Percentiles rank a stretch among this genome's conserved stretches.
Evolutionary conservation across 2,113 vertebrate genomes (phyloP).

Genomic region (Chaenocephalus aceratus): DNA sequence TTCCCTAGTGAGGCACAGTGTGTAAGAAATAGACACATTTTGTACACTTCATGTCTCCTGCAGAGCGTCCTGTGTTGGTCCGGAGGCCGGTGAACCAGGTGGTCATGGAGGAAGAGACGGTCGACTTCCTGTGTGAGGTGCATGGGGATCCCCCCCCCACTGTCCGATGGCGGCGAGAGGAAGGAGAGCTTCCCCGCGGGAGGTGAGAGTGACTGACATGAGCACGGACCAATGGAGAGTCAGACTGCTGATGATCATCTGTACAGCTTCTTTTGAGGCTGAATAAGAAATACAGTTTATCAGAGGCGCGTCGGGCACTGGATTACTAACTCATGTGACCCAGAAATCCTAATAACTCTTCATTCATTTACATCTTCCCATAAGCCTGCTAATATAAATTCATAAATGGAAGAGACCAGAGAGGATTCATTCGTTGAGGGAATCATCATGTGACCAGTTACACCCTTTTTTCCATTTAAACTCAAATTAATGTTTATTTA

Average conservation of each 20-base stretch:
- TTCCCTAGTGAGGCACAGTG: too few relatives aligned
- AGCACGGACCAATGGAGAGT: constrained; percentile 1
- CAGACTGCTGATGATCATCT: neutral
- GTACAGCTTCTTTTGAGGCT: neutral
- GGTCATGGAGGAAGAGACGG: constrained; percentile 93
- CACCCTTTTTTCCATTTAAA: constrained; percentile 16
- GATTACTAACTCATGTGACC: constrained; percentile 46
- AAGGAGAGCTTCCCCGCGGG: constrained; percentile 92
- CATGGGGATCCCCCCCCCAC: constrained; percentile 95
- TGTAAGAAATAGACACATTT: neutral
- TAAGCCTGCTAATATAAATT: constrained; percentile 38
- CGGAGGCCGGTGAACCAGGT: constrained; percentile 95
- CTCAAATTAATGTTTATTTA: constrained; percentile 38
- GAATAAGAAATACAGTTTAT: constrained; percentile 14
- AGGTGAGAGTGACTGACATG: constrained; percentile 82
- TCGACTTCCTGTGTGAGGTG: constrained; percentile 95
- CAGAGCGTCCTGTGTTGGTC: constrained; percentile 93
- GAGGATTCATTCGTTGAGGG: constrained; percentile 39
- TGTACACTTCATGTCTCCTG: neutral
- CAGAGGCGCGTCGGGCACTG: neutral
- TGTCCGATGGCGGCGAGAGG: constrained; percentile 95
- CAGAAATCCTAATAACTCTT: constrained; percentile 59
- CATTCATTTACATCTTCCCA: constrained; percentile 51
- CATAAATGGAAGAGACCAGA: constrained; percentile 30
- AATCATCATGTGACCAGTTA: constrained; percentile 37